Base-by-base conservation (phyloP, 2,113 vertebrate species). In the Sinocyclocheilus anophthalmus region DNA sequence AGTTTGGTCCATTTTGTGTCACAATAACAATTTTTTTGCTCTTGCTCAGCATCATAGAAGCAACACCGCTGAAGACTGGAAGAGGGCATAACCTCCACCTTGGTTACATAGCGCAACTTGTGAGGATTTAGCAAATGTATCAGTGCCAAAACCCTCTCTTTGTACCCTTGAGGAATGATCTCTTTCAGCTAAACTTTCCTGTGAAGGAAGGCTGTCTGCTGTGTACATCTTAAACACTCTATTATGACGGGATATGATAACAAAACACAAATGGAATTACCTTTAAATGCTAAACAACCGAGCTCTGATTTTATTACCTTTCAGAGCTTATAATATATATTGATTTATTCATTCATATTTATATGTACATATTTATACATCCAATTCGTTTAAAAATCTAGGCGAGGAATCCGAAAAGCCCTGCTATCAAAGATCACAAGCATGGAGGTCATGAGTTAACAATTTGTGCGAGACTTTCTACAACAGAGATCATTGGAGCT, bases 311-410 rank as follows among this genome's bases (percentile, higher is more conserved):
- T 48, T 3, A 48, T 45, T 10, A 10, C 10, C 1, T 84, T 76
- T 57, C 57, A 76, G 45, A 14, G 55, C 13, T 67, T 12, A 65
- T 42, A n/a, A 84, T 61, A 84, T 55, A 42, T 24, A 39, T 4
- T 26, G 6, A 70, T 65, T 65, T 85, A 81, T 78, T 83, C 81
- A 72, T 33, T 83, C 11, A 53, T 48, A 33, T 65, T 55, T 67
- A 42, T 76, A 85, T 86, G 63, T 77, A 85, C 87, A 85, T 61
- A 82, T 75, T 83, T 89, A 84, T 70, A 50, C 45, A 78, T 18
- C 70, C 50, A 76, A 42, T 42, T 42, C 7, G 42, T 42, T 42
- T 42, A 42, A 42, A 42, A 42, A 42, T 42, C 42, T 10, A 12
- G 18, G 69, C 33, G 76, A 39, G n/a, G 45, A 73, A 61, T 59